Evolutionary conservation across 2,113 vertebrate species (phyloP), one percentile per base, ranked within the genome.

Genomic region (Butorides virescens): DNA sequence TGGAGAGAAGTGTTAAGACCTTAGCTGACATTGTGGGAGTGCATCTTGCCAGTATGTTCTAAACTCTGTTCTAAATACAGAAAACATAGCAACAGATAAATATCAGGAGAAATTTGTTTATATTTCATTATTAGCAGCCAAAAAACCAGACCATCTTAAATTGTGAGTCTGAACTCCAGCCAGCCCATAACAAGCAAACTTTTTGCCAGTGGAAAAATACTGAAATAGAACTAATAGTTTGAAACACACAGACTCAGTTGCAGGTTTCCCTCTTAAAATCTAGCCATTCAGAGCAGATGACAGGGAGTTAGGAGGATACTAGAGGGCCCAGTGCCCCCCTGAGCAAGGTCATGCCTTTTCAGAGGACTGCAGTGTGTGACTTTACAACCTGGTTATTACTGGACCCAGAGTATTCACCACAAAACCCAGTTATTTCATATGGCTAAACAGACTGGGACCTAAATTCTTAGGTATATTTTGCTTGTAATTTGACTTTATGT

Each of bases 61-160:
- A 71, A 94, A 84, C 78, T 86, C 71, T n/a, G 27, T 86, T 90
- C 79, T 83, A 92, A 95, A 67, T 74, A n/a, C 72, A 78, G 76
- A 82, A 93, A 93, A 82, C 80, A 55, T 75, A 85, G 91, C 92
- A 94, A 93, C 86, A 92, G 92, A 97, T 96, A 85, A 44, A 34
- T 61, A 96, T 75, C 76, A n/a, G 73, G 44, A 92, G 30, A 89
- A 92, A 76, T 17, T 67, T 92, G 68, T 97, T 96, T 96, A 29
- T 78, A 27, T 86, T 96, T 89, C 61, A 39, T 92, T 86, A 94
- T 81, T 92, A 90, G 68, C 80, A 89, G 91, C 88, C 95, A 96
- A 92, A 90, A 89, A 71, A 2, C 0, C 47, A 86, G 72, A 55
- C 93, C 47, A 50, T 88, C n/a, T 37, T 63, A 81, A 96, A 89